Percentiles rank a stretch among this genome's conserved stretches.
Conservation (phyloP, 1,140 invertebrate species). For the Rhagoletis zephyria region DNA sequence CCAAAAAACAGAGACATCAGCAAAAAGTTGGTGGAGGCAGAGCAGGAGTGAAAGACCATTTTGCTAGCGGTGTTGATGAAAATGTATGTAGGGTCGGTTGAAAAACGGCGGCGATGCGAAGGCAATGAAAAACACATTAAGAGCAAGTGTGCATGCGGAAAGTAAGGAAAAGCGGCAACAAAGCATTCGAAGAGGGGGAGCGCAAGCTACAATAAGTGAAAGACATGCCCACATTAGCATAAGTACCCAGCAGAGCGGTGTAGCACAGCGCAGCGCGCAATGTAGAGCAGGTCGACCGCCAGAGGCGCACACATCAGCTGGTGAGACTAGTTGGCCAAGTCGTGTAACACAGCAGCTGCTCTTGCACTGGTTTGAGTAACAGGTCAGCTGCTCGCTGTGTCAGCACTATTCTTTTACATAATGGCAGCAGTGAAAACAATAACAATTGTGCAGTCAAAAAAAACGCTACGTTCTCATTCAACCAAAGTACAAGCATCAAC, state of each 20-base stretch:
- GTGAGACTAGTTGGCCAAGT: not conserved
- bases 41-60: not conserved
- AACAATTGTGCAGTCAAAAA: not conserved
- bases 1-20: not conserved
- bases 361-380: slow-evolving; percentile 35
- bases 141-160: slow-evolving; percentile 4
- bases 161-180: not conserved
- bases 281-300: slow-evolving; percentile 41
- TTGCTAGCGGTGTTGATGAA: not conserved
- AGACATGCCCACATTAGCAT: slow-evolving; percentile 32
- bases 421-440: not conserved
- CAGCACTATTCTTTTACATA: slow-evolving; percentile 26
- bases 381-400: not conserved
- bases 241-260: not conserved
- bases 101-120: not conserved
- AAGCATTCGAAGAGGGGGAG: not conserved
- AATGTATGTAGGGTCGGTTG: not conserved
- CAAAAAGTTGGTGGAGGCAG: not conserved
- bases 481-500: slow-evolving; percentile 27
- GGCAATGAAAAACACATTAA: slow-evolving; percentile 46
- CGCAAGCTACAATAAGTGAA: not conserved
- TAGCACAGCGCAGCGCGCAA: not conserved
- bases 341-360: not conserved
- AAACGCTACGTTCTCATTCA: slow-evolving; percentile 9
- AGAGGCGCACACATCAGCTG: not conserved